phyloP scores from a whole-genome alignment of 2,888 invertebrate genomes.

The Tiliacea aurago region DNA sequence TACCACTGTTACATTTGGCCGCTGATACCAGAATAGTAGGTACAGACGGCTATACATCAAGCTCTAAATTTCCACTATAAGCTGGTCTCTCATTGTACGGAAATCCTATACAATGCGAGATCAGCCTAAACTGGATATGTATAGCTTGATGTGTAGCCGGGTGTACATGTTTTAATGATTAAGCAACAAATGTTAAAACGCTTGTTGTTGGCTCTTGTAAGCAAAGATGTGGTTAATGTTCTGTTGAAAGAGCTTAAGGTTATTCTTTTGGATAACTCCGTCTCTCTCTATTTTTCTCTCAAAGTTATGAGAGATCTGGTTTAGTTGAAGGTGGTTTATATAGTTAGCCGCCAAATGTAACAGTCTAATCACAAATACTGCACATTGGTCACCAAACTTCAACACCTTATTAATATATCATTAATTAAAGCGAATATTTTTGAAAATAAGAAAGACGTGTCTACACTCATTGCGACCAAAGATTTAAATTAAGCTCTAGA shows the following conservation, averaged over 20 bases:
- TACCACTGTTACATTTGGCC: constrained; percentile 43
- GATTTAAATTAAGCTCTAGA: constrained; percentile 82
- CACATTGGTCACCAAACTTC: constrained; percentile 38
- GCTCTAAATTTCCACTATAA: no score
- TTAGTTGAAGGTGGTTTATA: neutral
- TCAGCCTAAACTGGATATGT: no score
- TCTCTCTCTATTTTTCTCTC: constrained; percentile 13
- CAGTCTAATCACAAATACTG: constrained; percentile 37
- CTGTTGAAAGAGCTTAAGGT: constrained; percentile 11
- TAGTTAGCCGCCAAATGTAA: constrained; percentile 37
- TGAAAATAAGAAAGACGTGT: constrained; percentile 64
- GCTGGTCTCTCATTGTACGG: no score
- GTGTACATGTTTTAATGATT: neutral
- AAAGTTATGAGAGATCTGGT: constrained; percentile 6
- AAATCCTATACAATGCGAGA: no score
- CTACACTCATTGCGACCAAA: constrained; percentile 88
- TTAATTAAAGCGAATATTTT: constrained; percentile 43
- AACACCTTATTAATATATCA: constrained; percentile 36
- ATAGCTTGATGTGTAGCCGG: no score
- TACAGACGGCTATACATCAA: no score
- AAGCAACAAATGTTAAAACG: no score
- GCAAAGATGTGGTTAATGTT: neutral
- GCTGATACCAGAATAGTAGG: neutral
- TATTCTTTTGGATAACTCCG: neutral
- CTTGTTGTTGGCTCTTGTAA: neutral